A percentile compares a stretch with the other conserved stretches of the same genome.
Evolutionary conservation across 2,888 invertebrate genomes (phyloP).

Genomic region (Frankliniella intonsa): DNA sequence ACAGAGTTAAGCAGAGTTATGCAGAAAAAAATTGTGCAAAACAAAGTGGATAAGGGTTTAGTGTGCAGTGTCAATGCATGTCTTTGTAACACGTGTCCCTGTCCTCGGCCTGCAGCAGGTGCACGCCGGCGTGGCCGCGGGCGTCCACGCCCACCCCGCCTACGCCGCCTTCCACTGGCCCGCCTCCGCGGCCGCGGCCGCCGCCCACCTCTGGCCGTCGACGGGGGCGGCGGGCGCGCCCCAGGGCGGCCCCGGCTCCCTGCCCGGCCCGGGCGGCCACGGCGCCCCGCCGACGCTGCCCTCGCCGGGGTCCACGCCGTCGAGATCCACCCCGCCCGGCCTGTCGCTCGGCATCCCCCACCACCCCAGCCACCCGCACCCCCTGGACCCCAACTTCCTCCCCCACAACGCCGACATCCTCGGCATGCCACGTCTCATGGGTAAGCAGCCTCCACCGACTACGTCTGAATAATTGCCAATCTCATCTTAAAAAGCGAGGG

Average conservation of each 20-base stretch:
- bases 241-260: constrained; percentile 37
- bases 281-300: constrained; percentile 45
- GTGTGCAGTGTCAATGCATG: no score
- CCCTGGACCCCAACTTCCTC: constrained; percentile 37
- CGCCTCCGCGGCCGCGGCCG: constrained; percentile 36
- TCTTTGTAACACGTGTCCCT: no score
- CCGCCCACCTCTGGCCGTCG: constrained; percentile 36
- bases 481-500: no score
- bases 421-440: constrained; percentile 40
- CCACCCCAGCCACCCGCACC: constrained; percentile 36
- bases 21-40: no score
- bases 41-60: no score
- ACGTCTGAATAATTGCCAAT: background rate
- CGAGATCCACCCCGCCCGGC: constrained; percentile 30
- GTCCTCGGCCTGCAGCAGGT: constrained; percentile 62
- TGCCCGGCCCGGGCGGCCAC: constrained; percentile 42
- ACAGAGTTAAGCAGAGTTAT: no score
- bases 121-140: constrained; percentile 88
- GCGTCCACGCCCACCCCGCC: constrained; percentile 71
- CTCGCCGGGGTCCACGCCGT: constrained; percentile 39
- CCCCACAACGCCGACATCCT: constrained; percentile 34
- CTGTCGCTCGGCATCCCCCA: constrained; percentile 30
- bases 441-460: constrained; percentile 33
- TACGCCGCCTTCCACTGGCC: constrained; percentile 47
- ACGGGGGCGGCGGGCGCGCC: constrained; percentile 38